These are phyloP conservation scores for Mirounga angustirostris DNA, from an alignment of 2,113 vertebrate species.

Conservation along the genomic window DNA sequence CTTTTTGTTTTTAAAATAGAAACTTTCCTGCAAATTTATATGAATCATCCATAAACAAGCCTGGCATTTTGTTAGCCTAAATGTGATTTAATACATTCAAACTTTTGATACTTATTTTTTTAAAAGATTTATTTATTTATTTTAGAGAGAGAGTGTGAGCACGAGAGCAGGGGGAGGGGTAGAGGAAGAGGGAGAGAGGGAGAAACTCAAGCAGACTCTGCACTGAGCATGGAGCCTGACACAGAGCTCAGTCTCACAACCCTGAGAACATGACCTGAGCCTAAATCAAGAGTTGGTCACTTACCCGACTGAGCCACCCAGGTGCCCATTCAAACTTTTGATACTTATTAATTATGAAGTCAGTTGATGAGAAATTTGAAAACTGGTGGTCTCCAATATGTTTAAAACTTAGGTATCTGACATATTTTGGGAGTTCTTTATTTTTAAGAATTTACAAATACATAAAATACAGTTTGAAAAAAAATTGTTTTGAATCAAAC, in stretches of 20 bases:
- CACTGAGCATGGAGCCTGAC: not conserved
- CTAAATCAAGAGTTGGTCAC: not conserved
- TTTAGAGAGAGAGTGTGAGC: not conserved
- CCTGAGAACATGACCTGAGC: not conserved
- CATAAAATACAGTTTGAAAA: not conserved
- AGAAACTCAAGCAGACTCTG: not conserved
- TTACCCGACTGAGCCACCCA: not conserved
- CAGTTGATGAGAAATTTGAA: not conserved
- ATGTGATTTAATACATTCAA: not conserved
- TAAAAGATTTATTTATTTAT: not conserved
- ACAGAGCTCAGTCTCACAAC: not conserved
- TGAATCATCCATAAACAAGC: not conserved
- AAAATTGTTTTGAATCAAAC: not conserved
- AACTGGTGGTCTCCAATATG: not conserved
- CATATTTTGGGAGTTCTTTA: not conserved
- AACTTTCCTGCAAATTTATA: not conserved
- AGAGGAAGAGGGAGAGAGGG: not conserved
- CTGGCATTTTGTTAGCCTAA: not conserved
- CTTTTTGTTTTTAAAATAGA: not conserved
- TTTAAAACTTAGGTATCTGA: constrained; percentile 15
- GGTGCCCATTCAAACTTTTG: not conserved
- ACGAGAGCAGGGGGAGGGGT: not conserved
- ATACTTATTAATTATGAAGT: not conserved
- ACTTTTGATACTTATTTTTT: not conserved
- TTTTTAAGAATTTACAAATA: constrained; percentile 14